Base-by-base conservation (phyloP, 1,140 invertebrate species). In the Drosophila dunni region DNA sequence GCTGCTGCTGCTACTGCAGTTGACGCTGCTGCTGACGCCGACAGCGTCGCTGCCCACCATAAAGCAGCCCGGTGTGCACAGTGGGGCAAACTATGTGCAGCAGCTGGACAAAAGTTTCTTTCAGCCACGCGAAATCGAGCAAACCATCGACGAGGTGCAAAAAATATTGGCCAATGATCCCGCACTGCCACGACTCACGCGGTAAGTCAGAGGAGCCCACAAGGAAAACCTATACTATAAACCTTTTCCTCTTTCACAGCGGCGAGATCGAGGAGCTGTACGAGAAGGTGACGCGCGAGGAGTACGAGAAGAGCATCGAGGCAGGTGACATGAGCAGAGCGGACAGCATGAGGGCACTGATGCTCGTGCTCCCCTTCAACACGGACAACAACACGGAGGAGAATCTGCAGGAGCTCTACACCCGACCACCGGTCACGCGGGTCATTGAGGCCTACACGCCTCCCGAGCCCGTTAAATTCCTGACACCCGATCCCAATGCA, bases 111-210 rank as follows among this genome's bases (percentile, higher is more conserved):
- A 90, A 50, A 86, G 78, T 20, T 90, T 79, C 70, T 91, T 91
- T 42, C 79, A 86, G 63, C 85, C 82, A 17, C 90, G 80, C 2
- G 86, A 83, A 33, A 69, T 91, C n/a, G 90, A 91, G 56, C 90
- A 91, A 56, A 95, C 94, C 3, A 94, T 95, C 38, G 91, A 94
- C 1, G 93, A 94, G 70, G 94, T 95, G 7, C 94, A 95, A 38
- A 93, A 92, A 50, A 92, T 94, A 33, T 75, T 95, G 8, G 78
- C 90, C 34, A 91, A 90, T 10, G 93, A 95, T 76, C 92, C 94
- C 3, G 92, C 84, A 0, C 63, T 95, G 40, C 94, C 94, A 0
- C 82, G 93, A 2, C 81, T 95, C 7, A 94, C 92, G 10, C 78
- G 88, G 91, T 92, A 73, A 78, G 78, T 81, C 4, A 3, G 29